Percentiles rank a stretch among this genome's conserved stretches.
Conservation (phyloP, 2,888 invertebrate species). For the Calameuta filiformis region DNA sequence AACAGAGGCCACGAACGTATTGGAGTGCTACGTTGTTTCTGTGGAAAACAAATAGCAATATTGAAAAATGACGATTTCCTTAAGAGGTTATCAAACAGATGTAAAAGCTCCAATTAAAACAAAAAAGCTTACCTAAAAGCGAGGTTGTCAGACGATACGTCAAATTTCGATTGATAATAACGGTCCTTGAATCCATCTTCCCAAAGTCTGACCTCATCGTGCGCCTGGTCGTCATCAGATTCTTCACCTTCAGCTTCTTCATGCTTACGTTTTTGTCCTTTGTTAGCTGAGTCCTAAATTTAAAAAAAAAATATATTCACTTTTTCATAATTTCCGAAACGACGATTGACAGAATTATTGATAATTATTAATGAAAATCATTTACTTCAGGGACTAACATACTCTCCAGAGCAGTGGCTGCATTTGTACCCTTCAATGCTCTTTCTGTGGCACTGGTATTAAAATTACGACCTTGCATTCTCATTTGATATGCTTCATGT, state of each 20-base stretch:
- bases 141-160: slow-evolving; percentile 78
- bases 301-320: neutral
- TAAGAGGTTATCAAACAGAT: neutral
- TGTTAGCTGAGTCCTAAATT: slow-evolving; percentile 35
- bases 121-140: slow-evolving; percentile 76
- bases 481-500: slow-evolving; percentile 80
- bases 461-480: slow-evolving; percentile 65
- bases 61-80: neutral
- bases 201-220: slow-evolving; percentile 92
- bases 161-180: slow-evolving; percentile 96
- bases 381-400: slow-evolving; percentile 68
- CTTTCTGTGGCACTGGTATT: slow-evolving; percentile 42
- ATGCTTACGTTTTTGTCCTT: slow-evolving; percentile 69
- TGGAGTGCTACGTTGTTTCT: slow-evolving; percentile 90
- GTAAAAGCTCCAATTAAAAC: neutral
- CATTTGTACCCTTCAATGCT: slow-evolving; percentile 36
- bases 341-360: neutral
- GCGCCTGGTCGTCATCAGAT: slow-evolving; percentile 80
- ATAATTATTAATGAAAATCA: neutral
- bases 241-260: slow-evolving; percentile 64
- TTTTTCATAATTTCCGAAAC: neutral
- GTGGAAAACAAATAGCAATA: slow-evolving; percentile 28
- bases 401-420: slow-evolving; percentile 61
- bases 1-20: slow-evolving; percentile 95
- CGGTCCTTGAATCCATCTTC: slow-evolving; percentile 98